These are phyloP conservation scores for Ondatra zibethicus DNA, from an alignment of 2,113 vertebrate genomes.

Conservation along the genomic window DNA sequence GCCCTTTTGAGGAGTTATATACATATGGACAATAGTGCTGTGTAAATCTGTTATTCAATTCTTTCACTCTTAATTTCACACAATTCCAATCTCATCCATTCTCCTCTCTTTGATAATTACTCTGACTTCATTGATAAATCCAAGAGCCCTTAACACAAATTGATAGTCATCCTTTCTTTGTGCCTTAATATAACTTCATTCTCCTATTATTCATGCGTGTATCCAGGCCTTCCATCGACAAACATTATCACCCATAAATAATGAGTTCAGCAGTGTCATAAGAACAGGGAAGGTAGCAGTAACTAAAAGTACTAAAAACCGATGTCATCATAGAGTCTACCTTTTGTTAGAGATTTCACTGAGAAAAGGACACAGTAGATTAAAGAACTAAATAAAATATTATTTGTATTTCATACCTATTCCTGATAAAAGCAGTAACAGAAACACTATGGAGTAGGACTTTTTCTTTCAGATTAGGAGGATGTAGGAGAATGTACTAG, in stretches of 20 bases:
- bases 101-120: neutral
- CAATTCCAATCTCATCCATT: neutral
- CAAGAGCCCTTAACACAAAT: neutral
- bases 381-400: neutral
- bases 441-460: rapidly evolving
- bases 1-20: neutral
- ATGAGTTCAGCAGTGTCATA: neutral
- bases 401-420: neutral
- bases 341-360: neutral
- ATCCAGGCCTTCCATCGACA: neutral
- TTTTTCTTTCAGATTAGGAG: neutral
- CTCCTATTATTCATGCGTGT: neutral
- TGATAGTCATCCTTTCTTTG: neutral
- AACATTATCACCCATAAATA: neutral
- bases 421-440: neutral
- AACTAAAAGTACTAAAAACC: neutral
- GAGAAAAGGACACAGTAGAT: neutral
- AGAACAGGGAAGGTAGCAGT: neutral
- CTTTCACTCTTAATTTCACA: neutral
- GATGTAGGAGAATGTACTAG: neutral
- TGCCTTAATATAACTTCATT: neutral
- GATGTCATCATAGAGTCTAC: neutral
- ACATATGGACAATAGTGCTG: neutral
- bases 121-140: neutral
- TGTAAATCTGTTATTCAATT: neutral